Base-by-base conservation (phyloP, 2,113 vertebrate genomes). In the Eptatretus burgeri region DNA sequence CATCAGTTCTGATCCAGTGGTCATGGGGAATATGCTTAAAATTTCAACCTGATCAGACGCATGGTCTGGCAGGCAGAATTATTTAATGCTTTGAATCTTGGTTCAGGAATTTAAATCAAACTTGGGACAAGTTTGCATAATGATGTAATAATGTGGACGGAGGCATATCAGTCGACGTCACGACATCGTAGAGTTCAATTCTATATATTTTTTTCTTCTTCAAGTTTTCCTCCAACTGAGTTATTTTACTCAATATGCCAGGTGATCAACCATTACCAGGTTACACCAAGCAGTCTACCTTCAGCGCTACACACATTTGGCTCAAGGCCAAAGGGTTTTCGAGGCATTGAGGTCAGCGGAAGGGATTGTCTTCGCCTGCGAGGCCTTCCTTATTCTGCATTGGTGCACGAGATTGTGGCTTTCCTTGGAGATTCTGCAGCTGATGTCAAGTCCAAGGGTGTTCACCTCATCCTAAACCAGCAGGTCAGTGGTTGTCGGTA, bases 381-480 rank as follows among this genome's bases (percentile, higher is more conserved):
- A 5, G 89, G 87, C 2, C 76, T 95, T 20, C 89, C 89, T 4
- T 95, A 93, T 71, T 82, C 84, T 0, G 84, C 87, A 3, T 78
- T 80, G 66, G 93, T 94, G 0, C 85, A 95, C 52, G 89, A 95
- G 65, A 94, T 95, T 71, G 71, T 95, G 67, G 85, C 85, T 65
- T 95, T 95, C 64, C 81, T 95, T 74, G 88, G 80, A 18, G 89
- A 95, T 1, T 80, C 84, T 65, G 88, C 86, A 0, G 73, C 71
- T 5, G 89, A 95, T 69, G 94, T 95, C 70, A 85, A 84, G 71
- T 84, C 89, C 7, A 87, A 94, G 0, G 87, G 89, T 64, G 84
- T 95, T 63, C 89, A 95, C 69, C 91, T 95, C 86, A 87, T 95
- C 63, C 81, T 95, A 67, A 95, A 94, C 69, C 89, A 95, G 67